Evolutionary conservation across 2,113 vertebrate genomes (phyloP), one percentile per base, ranked within the genome.

Genomic region (Siniperca knerii): DNA sequence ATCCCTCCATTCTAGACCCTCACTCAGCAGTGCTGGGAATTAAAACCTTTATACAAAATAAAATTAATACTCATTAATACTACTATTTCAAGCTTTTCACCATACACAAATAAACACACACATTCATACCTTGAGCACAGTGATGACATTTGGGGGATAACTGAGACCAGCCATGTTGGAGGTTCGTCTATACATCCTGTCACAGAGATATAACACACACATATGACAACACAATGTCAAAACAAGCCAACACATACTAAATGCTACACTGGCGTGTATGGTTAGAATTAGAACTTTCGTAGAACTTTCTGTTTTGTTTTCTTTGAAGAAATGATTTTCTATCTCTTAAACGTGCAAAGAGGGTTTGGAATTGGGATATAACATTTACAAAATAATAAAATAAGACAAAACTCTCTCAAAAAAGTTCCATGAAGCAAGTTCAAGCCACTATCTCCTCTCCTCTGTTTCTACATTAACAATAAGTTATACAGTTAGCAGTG

Each of bases 181-280:
- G 66, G 96, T 97, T 69, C 98, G 94, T 82, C 98, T 96, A 90
- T 98, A 99, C 97, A 99, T 99, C 93, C 98, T 99, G 94, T 75
- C 68, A 67, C 37, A 91, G 84, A 68, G 89, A 92, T 93, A 54
- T 0, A 21, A 87, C 65, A 89, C 35, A 86, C 15, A 77, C 3
- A 61, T 21, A 13, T 13, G 6, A 50, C 20, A 44, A 72, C n/a
- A 60, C 64, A 60, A 58, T 37, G 52, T 73, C 42, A 75, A 25
- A 54, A 25, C 8, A 60, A 46, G 4, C 8, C 16, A 48, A 50
- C 21, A 57, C 37, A 65, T 37, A 62, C 12, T 35, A 8, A 55
- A 73, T 35, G 1, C 11, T 15, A 15, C 35, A 23, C 57, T 42
- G 23, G 33, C 25, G 23, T 16, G 21, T n/a, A 25, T 40, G 8